Conservation (phyloP, 2,113 vertebrate species). For the Galeopterus variegatus region DNA sequence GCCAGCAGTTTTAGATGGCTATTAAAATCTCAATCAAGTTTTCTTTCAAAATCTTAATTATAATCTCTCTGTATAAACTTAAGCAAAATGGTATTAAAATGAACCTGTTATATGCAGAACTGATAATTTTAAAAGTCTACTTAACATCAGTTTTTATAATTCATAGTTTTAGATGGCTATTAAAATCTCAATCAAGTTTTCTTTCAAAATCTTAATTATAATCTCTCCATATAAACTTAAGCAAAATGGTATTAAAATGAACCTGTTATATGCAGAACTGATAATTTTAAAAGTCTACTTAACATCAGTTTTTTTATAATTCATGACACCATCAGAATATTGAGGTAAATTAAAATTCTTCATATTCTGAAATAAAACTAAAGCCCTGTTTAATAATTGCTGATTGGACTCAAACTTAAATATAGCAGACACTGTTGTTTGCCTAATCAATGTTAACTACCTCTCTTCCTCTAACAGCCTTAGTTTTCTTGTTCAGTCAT, state of each 20-base stretch:
- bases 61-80: slow-evolving; percentile 40
- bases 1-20: slow-evolving; percentile 69
- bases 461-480: neutral
- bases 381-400: slow-evolving; percentile 7
- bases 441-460: neutral
- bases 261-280: neutral
- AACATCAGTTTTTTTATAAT: slow-evolving; percentile 45
- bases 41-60: slow-evolving; percentile 74
- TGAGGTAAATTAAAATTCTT: slow-evolving; percentile 48
- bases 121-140: neutral
- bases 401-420: neutral
- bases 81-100: slow-evolving; percentile 40
- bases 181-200: slow-evolving; percentile 74
- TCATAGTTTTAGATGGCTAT: slow-evolving; percentile 70
- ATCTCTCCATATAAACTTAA: slow-evolving; percentile 46
- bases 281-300: neutral
- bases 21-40: slow-evolving; percentile 75
- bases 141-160: slow-evolving; percentile 28
- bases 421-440: neutral
- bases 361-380: slow-evolving; percentile 42
- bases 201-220: slow-evolving; percentile 74
- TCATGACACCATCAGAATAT: slow-evolving; percentile 13
- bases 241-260: slow-evolving; percentile 37
- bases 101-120: neutral
- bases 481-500: slow-evolving; percentile 23